A percentile compares a stretch with the other conserved stretches of the same genome.
Conservation (phyloP, 2,113 vertebrate genomes). For the Numenius arquata region DNA sequence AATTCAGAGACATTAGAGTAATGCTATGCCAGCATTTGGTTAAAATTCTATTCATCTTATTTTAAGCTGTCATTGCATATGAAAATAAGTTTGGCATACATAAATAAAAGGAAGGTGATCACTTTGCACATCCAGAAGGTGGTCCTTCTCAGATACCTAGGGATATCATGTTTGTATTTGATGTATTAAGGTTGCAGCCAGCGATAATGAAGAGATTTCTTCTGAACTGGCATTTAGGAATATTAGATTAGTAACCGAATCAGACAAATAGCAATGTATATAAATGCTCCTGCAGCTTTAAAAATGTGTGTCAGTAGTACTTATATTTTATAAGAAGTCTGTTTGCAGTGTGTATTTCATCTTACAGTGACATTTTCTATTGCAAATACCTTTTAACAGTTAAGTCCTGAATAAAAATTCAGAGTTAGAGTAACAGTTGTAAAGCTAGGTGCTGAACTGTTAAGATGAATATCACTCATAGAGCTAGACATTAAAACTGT, state of each 20-base stretch:
- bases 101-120: neutral
- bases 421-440: neutral
- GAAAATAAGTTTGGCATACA: neutral
- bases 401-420: neutral
- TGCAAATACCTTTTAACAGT: neutral
- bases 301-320: neutral
- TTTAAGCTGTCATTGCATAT: neutral
- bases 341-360: neutral
- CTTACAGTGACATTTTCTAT: neutral
- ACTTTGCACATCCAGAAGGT: neutral
- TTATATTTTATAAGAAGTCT: constrained; percentile 11
- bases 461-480: neutral
- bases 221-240: neutral
- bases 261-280: neutral
- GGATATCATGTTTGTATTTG: neutral
- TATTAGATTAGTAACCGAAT: neutral
- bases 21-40: neutral
- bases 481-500: neutral
- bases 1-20: neutral
- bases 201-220: neutral
- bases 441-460: neutral
- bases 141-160: neutral
- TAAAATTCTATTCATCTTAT: neutral
- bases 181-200: neutral
- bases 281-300: neutral